Evolutionary conservation across 2,113 vertebrate species (phyloP).

Genomic region (Acanthisitta chloris): DNA sequence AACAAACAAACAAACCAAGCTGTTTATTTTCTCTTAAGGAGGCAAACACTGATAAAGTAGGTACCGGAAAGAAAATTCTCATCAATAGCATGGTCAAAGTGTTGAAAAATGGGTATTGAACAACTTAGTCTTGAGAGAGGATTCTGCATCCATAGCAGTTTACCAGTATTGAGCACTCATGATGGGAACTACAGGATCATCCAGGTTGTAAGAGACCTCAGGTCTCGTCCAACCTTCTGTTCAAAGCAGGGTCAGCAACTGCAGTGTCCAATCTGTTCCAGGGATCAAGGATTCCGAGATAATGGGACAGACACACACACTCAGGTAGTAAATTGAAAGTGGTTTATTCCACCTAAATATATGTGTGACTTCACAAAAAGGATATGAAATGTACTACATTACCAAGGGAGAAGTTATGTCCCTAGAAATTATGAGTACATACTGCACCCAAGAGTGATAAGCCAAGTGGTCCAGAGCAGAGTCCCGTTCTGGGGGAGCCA

Average conservation of each 20-base stretch:
- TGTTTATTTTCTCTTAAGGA: neutral
- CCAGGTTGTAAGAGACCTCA: neutral
- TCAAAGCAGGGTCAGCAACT: neutral
- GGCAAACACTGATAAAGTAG: neutral
- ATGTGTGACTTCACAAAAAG: no score
- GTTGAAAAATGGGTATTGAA: neutral
- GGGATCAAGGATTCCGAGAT: no score
- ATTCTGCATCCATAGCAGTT: neutral
- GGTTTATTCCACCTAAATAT: no score
- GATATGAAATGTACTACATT: no score
- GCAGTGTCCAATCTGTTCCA: no score
- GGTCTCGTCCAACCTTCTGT: neutral
- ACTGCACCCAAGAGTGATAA: no score
- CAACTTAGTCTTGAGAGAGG: neutral
- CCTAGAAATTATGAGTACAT: no score
- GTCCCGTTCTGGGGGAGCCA: no score
- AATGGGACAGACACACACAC: no score
- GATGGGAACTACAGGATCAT: neutral
- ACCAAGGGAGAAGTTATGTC: no score
- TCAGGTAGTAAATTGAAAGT: no score
- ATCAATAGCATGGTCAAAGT: neutral
- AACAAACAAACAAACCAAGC: neutral
- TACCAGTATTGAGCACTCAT: neutral
- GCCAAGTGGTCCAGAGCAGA: no score
- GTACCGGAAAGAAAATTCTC: neutral